Base-by-base conservation (phyloP, 23 tunicate genomes). In the Trididemnum nubilum region DNA sequence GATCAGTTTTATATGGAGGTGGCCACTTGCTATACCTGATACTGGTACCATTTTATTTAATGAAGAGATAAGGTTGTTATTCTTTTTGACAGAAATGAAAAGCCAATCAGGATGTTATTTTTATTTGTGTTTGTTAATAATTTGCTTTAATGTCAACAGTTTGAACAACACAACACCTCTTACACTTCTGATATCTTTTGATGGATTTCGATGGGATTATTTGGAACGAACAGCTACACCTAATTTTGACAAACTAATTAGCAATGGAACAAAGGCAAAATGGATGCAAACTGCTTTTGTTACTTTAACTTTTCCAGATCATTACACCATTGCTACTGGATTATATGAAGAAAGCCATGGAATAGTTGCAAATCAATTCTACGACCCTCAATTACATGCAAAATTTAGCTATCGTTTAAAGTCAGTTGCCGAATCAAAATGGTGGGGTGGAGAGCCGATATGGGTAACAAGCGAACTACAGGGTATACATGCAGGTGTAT, bases 401-500 rank as follows among this genome's bases (percentile, higher is more conserved):
- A 19, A 25, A 12, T 96, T 96, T 63, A 26, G 36, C 34, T 81
- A 81, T 63, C 44, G 3, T 0, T 35, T 52, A 18, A 28, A 59
- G 1, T 34, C 77, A 0, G 67, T 33, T 59, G 82, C n/a, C 18
- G 87, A 84, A 35, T 35, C 82, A 1, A 64, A 18, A 54, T 96
- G 94, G 78, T 96, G 92, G 92, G 99, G 99, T 2, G 99, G 96
- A 0, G 99, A 96, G 34, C 99, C 99, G 19, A 83, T 96, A 51
- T 96, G 99, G 99, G 83, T 90, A 7, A 96, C 99, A 2, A 90
- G 87, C 66, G 93, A 96, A 78, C 75, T 72, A 18, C 85, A 90
- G 61, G 90, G 90, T 18, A 38, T 39, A 26, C 57, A 79, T 7
- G 27, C 86, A 49, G 92, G 92, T 1, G 86, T 81, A n/a, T 92